Evolutionary conservation across 2,797 vertebrate genomes (phyloP).

Genomic region (Liasis olivaceus): DNA sequence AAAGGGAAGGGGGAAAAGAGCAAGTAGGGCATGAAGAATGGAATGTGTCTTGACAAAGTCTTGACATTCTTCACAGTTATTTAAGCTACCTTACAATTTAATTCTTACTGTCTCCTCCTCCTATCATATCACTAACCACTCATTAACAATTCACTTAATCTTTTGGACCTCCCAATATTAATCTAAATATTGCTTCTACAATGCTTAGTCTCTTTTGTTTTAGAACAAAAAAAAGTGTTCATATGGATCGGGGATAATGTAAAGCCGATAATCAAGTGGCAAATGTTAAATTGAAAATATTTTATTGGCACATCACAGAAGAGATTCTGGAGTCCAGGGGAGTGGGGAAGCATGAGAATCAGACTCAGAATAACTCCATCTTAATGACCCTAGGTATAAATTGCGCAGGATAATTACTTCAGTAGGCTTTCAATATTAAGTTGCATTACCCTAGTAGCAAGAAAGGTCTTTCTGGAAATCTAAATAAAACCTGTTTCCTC

Average conservation of each 20-base stretch:
- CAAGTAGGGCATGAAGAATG: no score
- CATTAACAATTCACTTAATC: background rate
- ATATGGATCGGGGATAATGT: background rate
- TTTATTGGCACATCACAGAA: background rate
- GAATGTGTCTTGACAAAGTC: background rate
- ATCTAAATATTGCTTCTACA: background rate
- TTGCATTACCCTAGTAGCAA: background rate
- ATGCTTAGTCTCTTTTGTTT: background rate
- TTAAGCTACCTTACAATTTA: background rate
- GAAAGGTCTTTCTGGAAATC: background rate
- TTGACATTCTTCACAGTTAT: background rate
- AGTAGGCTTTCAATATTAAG: background rate
- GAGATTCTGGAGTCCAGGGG: background rate
- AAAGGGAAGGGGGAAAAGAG: no score
- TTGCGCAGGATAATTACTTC: background rate
- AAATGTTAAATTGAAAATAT: background rate
- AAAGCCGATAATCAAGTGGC: background rate
- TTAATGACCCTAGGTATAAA: background rate
- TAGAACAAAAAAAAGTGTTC: background rate
- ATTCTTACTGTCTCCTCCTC: accelerated
- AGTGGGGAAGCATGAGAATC: background rate
- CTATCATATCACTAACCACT: background rate
- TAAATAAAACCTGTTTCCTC: background rate
- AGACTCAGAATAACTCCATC: background rate
- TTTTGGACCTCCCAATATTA: background rate